phyloP scores from a whole-genome alignment of 2,888 invertebrate genomes.

The Physocephala rufipes region DNA sequence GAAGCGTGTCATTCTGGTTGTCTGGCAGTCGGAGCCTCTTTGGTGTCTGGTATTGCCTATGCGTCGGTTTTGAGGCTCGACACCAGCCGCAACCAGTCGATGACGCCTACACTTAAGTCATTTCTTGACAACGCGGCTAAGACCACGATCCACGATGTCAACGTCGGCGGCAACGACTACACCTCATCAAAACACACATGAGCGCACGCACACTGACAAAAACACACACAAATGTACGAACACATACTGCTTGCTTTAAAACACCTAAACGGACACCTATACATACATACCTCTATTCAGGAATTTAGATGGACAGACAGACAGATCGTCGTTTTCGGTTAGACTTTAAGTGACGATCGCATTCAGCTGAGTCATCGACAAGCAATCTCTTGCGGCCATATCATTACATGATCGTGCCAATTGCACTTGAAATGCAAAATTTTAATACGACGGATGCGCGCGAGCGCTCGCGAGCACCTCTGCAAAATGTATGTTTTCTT shows the following conservation, averaged over 20 bases:
- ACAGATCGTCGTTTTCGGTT: slow-evolving; percentile 5
- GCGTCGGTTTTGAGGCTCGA: neutral
- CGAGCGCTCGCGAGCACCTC: slow-evolving; percentile 8
- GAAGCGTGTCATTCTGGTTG: neutral
- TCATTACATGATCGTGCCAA: slow-evolving; percentile 9
- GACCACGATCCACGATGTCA: too few relatives aligned
- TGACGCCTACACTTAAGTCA: slow-evolving; percentile 17
- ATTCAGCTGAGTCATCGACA: slow-evolving; percentile 22
- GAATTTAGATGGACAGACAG: neutral
- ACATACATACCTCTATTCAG: too few relatives aligned
- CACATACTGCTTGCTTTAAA: too few relatives aligned
- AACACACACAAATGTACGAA: slow-evolving; percentile 10
- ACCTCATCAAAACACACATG: slow-evolving; percentile 21
- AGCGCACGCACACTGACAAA: slow-evolving; percentile 18
- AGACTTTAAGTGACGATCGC: slow-evolving; percentile 10
- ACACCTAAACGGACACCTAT: too few relatives aligned
- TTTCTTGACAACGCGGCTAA: neutral
- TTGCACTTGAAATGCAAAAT: slow-evolving; percentile 32
- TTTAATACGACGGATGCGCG: slow-evolving; percentile 9
- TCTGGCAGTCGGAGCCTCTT: neutral
- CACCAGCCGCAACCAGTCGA: slow-evolving; percentile 4
- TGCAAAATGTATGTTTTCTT: neutral
- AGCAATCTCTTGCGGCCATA: slow-evolving; percentile 25
- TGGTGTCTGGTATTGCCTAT: neutral
- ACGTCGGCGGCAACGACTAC: too few relatives aligned